phyloP scores from a whole-genome alignment of 1,140 invertebrate genomes.

The Anastrepha ludens region DNA sequence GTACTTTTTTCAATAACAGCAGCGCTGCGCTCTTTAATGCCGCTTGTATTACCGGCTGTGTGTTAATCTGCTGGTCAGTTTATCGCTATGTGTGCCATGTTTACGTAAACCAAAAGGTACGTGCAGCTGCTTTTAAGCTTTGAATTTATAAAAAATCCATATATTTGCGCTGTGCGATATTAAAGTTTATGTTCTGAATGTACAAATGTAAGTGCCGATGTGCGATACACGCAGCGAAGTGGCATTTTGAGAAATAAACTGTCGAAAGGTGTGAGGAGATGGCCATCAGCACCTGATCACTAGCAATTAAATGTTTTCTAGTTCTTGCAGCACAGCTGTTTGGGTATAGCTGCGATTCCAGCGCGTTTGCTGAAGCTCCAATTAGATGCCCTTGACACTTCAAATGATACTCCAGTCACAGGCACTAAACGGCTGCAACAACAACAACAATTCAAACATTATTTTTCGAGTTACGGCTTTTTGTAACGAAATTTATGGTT shows the following conservation, averaged over 20 bases:
- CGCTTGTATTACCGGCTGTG: not conserved
- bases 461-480: not conserved
- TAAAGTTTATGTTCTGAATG: no score
- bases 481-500: no score
- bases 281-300: not conserved
- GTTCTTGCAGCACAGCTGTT: no score
- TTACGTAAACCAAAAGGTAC: not conserved
- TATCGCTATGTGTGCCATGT: not conserved
- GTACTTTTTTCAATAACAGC: not conserved
- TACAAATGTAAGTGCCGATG: no score
- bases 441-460: not conserved
- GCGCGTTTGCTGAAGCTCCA: no score
- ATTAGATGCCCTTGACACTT: no score
- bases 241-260: not conserved
- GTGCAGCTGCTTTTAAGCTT: no score
- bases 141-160: no score
- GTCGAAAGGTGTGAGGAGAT: not conserved
- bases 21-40: not conserved
- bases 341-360: no score
- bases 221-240: not conserved
- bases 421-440: no score
- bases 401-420: no score
- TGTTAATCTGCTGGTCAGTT: constrained; percentile 4
- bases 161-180: no score
- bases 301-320: not conserved